These are phyloP conservation scores for Eumacrocentrus americanus DNA, from an alignment of 2,888 invertebrate species.

Conservation along the genomic window DNA sequence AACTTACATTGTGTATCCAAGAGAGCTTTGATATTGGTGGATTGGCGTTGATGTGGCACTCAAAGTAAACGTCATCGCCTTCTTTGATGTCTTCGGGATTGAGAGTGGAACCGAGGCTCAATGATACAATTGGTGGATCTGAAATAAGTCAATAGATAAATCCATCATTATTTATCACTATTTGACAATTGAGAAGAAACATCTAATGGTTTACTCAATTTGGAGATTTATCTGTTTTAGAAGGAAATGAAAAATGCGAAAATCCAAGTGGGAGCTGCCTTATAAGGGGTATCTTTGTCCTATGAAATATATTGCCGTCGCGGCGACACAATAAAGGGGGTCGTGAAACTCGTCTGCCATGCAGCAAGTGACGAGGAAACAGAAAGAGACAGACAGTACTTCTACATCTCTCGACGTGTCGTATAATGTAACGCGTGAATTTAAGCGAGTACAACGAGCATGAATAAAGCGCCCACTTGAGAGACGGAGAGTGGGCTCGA, in stretches of 20 bases:
- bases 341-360: conserved; percentile 13
- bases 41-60: conserved; percentile 89
- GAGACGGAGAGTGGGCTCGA: conserved; percentile 13
- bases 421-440: conserved; percentile 21
- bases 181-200: neutral
- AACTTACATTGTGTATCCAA: conserved; percentile 88
- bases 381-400: neutral
- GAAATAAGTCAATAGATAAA: too few relatives aligned
- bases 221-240: neutral
- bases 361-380: conserved; percentile 3
- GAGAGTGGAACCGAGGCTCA: conserved; percentile 82
- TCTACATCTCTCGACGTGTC: conserved; percentile 13
- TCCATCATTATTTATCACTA: neutral
- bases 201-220: neutral
- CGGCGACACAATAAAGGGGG: conserved; percentile 26
- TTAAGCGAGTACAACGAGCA: conserved; percentile 21
- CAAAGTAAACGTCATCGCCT: conserved; percentile 91
- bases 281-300: neutral
- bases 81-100: conserved; percentile 89
- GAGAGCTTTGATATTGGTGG: conserved; percentile 83
- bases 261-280: neutral
- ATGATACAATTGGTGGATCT: conserved; percentile 86
- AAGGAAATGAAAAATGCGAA: too few relatives aligned
- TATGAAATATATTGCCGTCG: conserved; percentile 10
- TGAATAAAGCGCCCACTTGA: conserved; percentile 21